Percentiles rank a stretch among this genome's conserved stretches.
Conservation (phyloP, 2,888 invertebrate genomes). For the Drosophila fulvimacula region DNA sequence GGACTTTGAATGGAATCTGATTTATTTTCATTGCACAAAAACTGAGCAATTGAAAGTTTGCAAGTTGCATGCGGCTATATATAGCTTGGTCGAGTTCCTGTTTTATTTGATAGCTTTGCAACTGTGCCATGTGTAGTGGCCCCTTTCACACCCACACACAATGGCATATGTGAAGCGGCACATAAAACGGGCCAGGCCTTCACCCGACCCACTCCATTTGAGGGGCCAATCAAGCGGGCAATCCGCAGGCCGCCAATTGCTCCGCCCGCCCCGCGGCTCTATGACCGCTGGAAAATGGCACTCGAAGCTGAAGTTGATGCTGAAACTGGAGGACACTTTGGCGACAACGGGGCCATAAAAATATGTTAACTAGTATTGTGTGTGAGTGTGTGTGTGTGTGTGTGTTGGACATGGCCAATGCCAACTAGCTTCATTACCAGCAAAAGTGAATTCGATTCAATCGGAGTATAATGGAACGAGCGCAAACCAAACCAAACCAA, state of each 20-base stretch:
- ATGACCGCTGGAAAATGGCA: constrained; percentile 33
- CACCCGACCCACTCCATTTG: neutral
- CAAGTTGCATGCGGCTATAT: constrained; percentile 3
- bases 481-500: neutral
- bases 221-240: constrained; percentile 52
- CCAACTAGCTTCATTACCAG: constrained; percentile 49
- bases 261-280: neutral
- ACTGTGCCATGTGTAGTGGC: constrained; percentile 3
- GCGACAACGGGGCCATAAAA: constrained; percentile 64
- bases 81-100: neutral
- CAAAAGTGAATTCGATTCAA: constrained; percentile 38
- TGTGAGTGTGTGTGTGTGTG: constrained; percentile 1
- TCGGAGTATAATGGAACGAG: constrained; percentile 14
- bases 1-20: neutral
- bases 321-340: constrained; percentile 49
- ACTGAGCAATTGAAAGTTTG: constrained; percentile 7
- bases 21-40: constrained; percentile 12
- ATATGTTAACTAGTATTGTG: constrained; percentile 63
- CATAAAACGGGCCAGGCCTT: neutral
- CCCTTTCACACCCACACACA: neutral
- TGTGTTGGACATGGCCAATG: constrained; percentile 23
- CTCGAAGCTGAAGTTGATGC: constrained; percentile 38
- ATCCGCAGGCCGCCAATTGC: constrained; percentile 22
- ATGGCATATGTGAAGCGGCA: constrained; percentile 15
- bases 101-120: constrained; percentile 5